A percentile compares a stretch with the other conserved stretches of the same genome.
phyloP scores from a whole-genome alignment of 2,797 vertebrate species.

The Garrulus glandarius region DNA sequence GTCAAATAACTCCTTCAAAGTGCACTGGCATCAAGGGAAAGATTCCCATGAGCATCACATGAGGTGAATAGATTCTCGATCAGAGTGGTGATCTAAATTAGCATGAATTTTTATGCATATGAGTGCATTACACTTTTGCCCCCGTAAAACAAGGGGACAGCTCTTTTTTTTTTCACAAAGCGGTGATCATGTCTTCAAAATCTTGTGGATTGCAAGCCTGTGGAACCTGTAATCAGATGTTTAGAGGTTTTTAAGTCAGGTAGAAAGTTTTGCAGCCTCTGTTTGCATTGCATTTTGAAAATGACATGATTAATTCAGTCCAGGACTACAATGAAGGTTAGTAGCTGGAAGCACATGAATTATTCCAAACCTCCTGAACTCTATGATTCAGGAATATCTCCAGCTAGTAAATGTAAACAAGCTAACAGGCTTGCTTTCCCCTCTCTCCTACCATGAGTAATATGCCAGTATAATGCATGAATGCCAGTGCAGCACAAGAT shows the following conservation, averaged over 20 bases:
- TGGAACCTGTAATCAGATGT: neutral
- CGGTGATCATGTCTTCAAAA: neutral
- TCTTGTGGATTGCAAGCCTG: neutral
- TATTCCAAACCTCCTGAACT: slow-evolving; percentile 13
- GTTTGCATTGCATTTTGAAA: neutral
- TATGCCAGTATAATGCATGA: neutral
- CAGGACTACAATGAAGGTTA: neutral
- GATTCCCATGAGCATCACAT: neutral
- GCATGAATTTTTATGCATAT: neutral
- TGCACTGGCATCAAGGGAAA: neutral
- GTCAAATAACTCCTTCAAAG: neutral
- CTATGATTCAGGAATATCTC: slow-evolving; percentile 1
- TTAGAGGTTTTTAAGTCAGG: neutral
- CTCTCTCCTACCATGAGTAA: neutral
- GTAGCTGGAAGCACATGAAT: neutral
- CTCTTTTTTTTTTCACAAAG: neutral
- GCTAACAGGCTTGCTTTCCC: neutral
- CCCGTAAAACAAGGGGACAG: neutral
- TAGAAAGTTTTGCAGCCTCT: neutral
- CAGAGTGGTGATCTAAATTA: neutral
- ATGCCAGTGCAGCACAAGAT: neutral
- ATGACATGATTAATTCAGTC: neutral
- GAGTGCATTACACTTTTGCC: neutral
- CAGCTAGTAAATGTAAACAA: neutral
- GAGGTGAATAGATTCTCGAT: neutral